phyloP scores from a whole-genome alignment of 2,797 vertebrate species.

The Eulemur coronatus region DNA sequence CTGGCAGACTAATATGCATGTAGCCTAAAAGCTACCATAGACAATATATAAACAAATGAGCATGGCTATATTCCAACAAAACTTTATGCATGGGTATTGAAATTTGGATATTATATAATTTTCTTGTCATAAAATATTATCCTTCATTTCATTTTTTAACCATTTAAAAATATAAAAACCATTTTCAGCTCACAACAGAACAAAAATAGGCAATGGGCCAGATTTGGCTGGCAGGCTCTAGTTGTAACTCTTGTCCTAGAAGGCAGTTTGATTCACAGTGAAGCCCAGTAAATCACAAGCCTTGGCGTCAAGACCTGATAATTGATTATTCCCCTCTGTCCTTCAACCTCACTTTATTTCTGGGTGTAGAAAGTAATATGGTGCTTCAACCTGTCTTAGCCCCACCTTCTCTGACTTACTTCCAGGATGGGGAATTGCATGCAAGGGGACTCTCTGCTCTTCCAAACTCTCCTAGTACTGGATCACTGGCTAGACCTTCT shows the following conservation, averaged over 20 bases:
- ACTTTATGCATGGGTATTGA: not conserved
- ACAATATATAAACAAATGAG: not conserved
- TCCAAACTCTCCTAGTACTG: not conserved
- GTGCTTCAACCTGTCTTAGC: not conserved
- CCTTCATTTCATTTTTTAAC: not conserved
- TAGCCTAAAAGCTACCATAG: not conserved
- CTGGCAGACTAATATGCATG: not conserved
- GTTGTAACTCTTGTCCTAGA: not conserved
- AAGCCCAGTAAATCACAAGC: not conserved
- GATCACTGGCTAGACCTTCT: not conserved
- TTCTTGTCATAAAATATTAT: constrained; percentile 27
- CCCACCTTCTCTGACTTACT: not conserved
- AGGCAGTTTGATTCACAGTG: not conserved
- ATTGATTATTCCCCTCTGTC: not conserved
- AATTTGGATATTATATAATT: not conserved
- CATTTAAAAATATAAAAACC: not conserved
- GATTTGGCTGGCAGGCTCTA: not conserved
- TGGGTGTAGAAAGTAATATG: not conserved
- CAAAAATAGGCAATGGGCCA: not conserved
- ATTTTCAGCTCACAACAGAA: not conserved
- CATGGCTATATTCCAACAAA: not conserved
- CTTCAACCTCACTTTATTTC: not conserved
- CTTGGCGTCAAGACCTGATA: not conserved
- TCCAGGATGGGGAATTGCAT: accelerated
- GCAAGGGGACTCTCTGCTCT: not conserved